phyloP scores from a whole-genome alignment of 2,888 invertebrate species.

The Dolichopus griseipennis region DNA sequence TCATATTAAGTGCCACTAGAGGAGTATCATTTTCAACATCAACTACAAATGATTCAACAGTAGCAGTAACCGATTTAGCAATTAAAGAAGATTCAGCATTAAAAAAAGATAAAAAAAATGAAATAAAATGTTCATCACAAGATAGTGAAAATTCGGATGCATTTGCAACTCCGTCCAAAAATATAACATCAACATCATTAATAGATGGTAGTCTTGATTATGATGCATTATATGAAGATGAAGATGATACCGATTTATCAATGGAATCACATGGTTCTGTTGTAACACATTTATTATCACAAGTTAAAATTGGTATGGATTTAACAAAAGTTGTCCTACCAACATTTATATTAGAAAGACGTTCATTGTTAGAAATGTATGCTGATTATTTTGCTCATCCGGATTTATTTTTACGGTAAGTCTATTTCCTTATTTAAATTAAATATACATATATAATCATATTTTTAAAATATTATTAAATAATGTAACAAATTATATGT shows the following conservation, averaged over 20 bases:
- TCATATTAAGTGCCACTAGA: slow-evolving; percentile 33
- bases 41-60: slow-evolving; percentile 34
- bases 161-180: slow-evolving; percentile 18
- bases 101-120: slow-evolving; percentile 33
- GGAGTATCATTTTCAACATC: slow-evolving; percentile 37
- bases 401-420: slow-evolving; percentile 83
- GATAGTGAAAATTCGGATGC: slow-evolving; percentile 21
- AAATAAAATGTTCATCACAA: slow-evolving; percentile 29
- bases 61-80: slow-evolving; percentile 22
- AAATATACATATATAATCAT: neutral
- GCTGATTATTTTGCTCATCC: slow-evolving; percentile 99
- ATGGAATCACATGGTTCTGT: slow-evolving; percentile 97
- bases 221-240: slow-evolving; percentile 85
- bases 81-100: slow-evolving; percentile 14
- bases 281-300: slow-evolving; percentile 90
- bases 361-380: slow-evolving; percentile 98
- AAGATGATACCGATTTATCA: slow-evolving; percentile 77
- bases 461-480: neutral
- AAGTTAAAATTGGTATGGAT: slow-evolving; percentile 99
- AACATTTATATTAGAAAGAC: slow-evolving; percentile 94
- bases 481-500: too few species aligned
- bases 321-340: slow-evolving; percentile 94
- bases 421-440: slow-evolving; percentile 14
- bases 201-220: slow-evolving; percentile 67
- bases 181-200: slow-evolving; percentile 20